Evolutionary conservation across 2,888 invertebrate species (phyloP), one percentile per base, ranked within the genome.

Genomic region (Adelphocoris suturalis): DNA sequence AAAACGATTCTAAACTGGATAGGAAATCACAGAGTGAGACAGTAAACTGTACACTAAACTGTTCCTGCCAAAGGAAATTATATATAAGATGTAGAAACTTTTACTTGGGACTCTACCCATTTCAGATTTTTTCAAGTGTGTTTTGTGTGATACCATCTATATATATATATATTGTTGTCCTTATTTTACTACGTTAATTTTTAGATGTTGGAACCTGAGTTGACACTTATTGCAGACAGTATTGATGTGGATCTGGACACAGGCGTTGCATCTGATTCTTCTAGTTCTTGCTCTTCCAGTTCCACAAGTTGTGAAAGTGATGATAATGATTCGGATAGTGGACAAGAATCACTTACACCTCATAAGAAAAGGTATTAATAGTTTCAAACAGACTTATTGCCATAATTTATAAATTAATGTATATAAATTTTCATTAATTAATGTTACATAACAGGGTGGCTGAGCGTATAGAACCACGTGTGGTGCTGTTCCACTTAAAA

Each of bases 261-360:
- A 0, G 98, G 98, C 19, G 96, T 99, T 85, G 98, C 98, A 48
- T 99, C 98, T 0, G 99, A 99, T 93, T 98, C 98, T 92, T 98
- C 98, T 0, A 98, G 97, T 92, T 97, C 97, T 92, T 96, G 96
- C 0, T 95, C 95, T 90, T 96, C 96, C 90, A 96, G 96, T 87
- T 97, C 97, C n/a, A 96, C 96, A 4, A 93, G 94, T 92, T 95
- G 95, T 92, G 95, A 95, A 90, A 94, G 94, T 90, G 94, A 95
- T 92, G 91, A 91, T 57, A 95, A 95, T 89, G 94, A 95, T 92
- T 90, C 91, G 23, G 95, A 95, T 91, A 98, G 97, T 92, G 98
- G 98, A 0, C 97, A 98, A 93, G 98, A 97, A 93, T 97, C 97
- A 92, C 95, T 98, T 89, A 96, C 97, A 86, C 97, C 97, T 68